Conservation (phyloP, 2,888 invertebrate species). For the Limnephilus lunatus region DNA sequence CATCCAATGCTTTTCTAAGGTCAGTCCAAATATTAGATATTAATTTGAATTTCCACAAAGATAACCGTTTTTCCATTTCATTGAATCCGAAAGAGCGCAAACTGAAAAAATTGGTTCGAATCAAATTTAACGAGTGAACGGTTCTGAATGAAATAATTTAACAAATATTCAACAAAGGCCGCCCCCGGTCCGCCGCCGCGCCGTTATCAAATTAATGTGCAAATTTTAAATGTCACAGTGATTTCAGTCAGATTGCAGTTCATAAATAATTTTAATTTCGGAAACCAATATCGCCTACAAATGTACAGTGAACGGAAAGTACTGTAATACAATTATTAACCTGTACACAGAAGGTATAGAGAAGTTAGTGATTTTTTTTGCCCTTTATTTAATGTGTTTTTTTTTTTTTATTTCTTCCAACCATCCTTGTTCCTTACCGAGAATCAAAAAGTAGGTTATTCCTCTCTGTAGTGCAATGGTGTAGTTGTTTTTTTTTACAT, state of each 20-base stretch:
- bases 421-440: no score
- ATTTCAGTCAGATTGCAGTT: not conserved
- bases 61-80: constrained; percentile 55
- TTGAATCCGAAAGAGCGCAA: constrained; percentile 39
- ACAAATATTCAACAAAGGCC: constrained; percentile 43
- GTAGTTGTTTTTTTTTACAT: no score
- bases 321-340: not conserved
- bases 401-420: no score
- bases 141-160: constrained; percentile 48
- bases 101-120: constrained; percentile 47
- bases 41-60: constrained; percentile 57
- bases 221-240: constrained; percentile 28
- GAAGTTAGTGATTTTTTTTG: no score
- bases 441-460: no score
- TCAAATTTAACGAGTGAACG: constrained; percentile 50
- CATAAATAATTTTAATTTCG: not conserved
- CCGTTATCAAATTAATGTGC: constrained; percentile 42
- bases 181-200: not conserved
- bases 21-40: constrained; percentile 45
- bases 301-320: not conserved
- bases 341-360: no score
- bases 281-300: not conserved
- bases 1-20: not conserved
- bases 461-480: no score
- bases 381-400: no score